Evolutionary conservation across 2,888 invertebrate genomes (phyloP).

Genomic region (Antheraea yamamai): DNA sequence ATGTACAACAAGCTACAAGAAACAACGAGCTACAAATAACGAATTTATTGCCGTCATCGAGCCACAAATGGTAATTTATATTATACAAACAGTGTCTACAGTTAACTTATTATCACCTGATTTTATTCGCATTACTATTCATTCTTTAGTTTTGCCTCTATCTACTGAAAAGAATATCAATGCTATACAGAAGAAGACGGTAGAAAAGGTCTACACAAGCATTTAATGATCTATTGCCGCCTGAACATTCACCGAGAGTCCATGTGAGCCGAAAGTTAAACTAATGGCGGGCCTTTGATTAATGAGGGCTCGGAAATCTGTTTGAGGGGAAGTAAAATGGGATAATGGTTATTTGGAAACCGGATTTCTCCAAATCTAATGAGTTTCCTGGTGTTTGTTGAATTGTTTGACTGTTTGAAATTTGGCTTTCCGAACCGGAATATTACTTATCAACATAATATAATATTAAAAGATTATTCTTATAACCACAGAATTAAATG

Average conservation of each 20-base stretch:
- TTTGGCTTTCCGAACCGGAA: not conserved
- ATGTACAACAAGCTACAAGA: no score
- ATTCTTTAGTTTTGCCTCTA: not conserved
- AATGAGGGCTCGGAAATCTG: not conserved
- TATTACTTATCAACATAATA: not conserved
- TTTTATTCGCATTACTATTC: not conserved
- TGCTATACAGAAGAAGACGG: not conserved
- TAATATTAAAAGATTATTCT: not conserved
- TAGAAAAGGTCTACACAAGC: not conserved
- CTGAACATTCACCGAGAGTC: not conserved
- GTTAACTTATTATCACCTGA: no score
- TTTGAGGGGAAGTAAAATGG: not conserved
- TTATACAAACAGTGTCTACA: no score
- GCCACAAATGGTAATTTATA: no score
- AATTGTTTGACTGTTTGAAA: conserved; percentile 3
- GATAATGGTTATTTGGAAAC: conserved; percentile 3
- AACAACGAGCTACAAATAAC: no score
- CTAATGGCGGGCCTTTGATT: conserved; percentile 1
- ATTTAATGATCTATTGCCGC: not conserved
- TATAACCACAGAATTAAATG: no score
- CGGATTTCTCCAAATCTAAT: not conserved
- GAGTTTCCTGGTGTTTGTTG: not conserved
- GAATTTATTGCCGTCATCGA: no score
- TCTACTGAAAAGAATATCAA: not conserved
- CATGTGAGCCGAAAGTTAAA: conserved; percentile 3